Evolutionary conservation across 2,113 vertebrate species (phyloP).

Genomic region (Furnarius figulus): DNA sequence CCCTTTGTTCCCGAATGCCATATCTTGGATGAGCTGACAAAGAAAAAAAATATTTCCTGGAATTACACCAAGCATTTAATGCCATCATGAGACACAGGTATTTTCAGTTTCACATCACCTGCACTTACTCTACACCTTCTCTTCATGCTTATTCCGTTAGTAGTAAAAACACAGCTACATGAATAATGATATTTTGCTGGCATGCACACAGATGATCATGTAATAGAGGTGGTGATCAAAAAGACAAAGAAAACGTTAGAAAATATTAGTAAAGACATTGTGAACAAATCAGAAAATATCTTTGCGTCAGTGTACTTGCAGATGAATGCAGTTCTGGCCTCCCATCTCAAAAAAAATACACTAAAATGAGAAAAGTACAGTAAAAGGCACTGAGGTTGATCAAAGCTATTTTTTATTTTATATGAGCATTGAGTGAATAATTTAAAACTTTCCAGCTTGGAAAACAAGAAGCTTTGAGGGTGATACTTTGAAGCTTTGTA

Average conservation of each 20-base stretch:
- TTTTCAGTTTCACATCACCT: not conserved
- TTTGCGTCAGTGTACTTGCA: not conserved
- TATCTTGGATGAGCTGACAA: not conserved
- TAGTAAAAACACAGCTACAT: not conserved
- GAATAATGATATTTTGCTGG: not conserved
- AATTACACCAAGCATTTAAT: not conserved
- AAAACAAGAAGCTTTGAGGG: not conserved
- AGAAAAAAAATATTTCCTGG: not conserved
- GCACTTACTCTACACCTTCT: not conserved
- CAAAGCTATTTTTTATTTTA: not conserved
- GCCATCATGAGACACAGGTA: not conserved
- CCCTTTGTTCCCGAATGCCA: not conserved
- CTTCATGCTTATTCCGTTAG: not conserved
- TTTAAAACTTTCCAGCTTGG: not conserved
- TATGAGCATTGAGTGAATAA: not conserved
- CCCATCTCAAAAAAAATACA: not conserved
- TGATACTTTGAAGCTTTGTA: not conserved
- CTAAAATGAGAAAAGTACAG: not conserved
- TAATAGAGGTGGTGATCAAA: not conserved
- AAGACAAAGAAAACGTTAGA: not conserved
- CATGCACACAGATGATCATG: not conserved
- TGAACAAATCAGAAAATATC: not conserved
- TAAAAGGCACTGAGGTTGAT: not conserved
- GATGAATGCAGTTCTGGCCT: not conserved
- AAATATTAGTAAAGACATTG: not conserved